These are phyloP conservation scores for Pogonophryne albipinna DNA, from an alignment of 2,797 vertebrate genomes.

Conservation along the genomic window DNA sequence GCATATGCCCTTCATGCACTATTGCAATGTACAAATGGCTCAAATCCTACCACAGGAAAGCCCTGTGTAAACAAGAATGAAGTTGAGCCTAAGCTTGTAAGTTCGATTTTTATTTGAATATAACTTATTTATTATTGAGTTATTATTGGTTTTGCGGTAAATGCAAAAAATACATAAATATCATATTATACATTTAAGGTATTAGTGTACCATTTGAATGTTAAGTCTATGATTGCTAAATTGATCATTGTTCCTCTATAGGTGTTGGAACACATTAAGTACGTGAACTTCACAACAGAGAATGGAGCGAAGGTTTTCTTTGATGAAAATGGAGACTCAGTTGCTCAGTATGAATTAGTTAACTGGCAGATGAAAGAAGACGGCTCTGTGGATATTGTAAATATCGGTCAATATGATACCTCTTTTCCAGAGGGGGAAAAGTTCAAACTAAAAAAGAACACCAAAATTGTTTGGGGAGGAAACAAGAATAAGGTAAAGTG, in stretches of 20 bases:
- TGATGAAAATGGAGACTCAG: conserved; percentile 75
- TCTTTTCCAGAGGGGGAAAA: conserved; percentile 58
- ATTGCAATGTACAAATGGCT: conserved; percentile 73
- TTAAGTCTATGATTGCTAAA: background rate
- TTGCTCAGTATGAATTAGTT: conserved; percentile 75
- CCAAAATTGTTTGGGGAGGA: conserved; percentile 71
- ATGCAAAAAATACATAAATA: background rate
- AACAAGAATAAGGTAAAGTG: conserved; percentile 59
- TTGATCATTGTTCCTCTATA: conserved; percentile 28
- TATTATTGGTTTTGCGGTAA: background rate
- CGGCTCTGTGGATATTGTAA: conserved; percentile 68
- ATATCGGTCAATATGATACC: conserved; percentile 74
- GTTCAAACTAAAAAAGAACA: conserved; percentile 58
- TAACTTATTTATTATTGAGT: background rate
- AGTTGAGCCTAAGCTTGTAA: conserved; percentile 70
- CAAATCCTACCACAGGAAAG: conserved; percentile 72
- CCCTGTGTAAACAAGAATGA: conserved; percentile 66
- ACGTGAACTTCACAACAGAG: conserved; percentile 75
- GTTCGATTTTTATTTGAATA: background rate
- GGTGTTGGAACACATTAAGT: conserved; percentile 72
- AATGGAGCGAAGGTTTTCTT: conserved; percentile 74
- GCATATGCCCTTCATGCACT: conserved; percentile 70
- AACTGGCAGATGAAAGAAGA: conserved; percentile 79
- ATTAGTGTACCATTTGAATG: background rate
- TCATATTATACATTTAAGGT: background rate